Base-by-base conservation (phyloP, 2,797 vertebrate species). In the Sylvia borin region DNA sequence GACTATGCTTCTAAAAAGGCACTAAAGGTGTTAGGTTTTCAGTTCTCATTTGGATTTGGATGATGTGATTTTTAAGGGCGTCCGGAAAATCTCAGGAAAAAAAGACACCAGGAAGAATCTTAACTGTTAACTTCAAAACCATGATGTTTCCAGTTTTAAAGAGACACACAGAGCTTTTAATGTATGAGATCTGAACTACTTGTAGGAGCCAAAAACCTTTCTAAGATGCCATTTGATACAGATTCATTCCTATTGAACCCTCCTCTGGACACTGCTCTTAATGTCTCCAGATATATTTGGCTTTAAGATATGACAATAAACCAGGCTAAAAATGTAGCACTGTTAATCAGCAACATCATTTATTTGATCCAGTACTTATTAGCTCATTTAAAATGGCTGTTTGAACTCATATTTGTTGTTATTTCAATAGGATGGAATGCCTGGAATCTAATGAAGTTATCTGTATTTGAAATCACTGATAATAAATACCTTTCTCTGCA, bases 351-450 rank as follows among this genome's bases (percentile, higher is more conserved):
- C 17, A 89, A 72, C 32, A 84, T 47, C 3, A 65, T 89, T 93
- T 58, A 87, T 53, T 64, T 80, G 45, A 74, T 71, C 47, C 50
- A 64, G n/a, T 85, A 80, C 89, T 89, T 94, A 89, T 92, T 65
- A 74, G 15, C 20, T 91, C 47, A 16, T 76, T 90, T 64, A 8
- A 79, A 90, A 86, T 62, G 57, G 5, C 19, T 85, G 19, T 34
- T 90, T 85, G 22, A 93, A 45, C 13, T 54, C 65, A 61, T 87
- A 92, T 64, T 90, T 76, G 16, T 27, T 84, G 66, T 42, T 60
- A 81, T 60, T 78, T 48, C 0, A 1, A 53, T 90, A 77, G 66
- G 62, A 54, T 50, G 5, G 11, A 85, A 72, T 65, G 9, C 7
- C 20, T 90, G 86, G 54, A 88, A 68, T 93, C 86, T 88, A 91